These are phyloP conservation scores for Argya squamiceps DNA, from an alignment of 2,797 vertebrate species.

Conservation along the genomic window DNA sequence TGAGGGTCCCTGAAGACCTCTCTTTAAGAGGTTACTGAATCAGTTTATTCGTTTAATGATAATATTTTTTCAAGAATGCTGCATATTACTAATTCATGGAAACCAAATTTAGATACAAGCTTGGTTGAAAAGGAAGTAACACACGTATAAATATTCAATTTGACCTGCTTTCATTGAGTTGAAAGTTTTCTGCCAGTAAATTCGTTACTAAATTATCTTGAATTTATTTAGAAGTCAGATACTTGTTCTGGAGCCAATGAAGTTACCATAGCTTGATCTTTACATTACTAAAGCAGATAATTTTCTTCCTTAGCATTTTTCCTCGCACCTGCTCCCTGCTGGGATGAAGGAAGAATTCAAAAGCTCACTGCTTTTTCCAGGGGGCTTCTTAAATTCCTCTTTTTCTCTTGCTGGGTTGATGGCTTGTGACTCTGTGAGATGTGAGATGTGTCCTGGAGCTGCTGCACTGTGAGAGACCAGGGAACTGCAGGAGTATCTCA, in stretches of 20 bases:
- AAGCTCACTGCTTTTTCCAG: neutral
- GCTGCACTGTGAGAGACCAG: neutral
- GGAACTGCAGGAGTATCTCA: neutral
- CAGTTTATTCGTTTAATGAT: neutral
- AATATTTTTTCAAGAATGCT: neutral
- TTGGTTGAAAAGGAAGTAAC: neutral
- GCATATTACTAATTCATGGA: neutral
- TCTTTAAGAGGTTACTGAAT: neutral
- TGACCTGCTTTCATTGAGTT: neutral
- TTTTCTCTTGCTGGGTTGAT: neutral
- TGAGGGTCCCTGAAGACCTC: neutral
- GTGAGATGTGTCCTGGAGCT: neutral
- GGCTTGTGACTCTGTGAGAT: neutral
- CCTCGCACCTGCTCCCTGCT: neutral
- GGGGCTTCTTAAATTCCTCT: neutral
- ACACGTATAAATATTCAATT: neutral
- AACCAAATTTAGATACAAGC: neutral
- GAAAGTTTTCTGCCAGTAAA: neutral
- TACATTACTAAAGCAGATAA: neutral
- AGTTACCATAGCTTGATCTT: neutral
- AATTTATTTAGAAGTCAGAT: neutral
- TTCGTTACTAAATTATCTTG: neutral
- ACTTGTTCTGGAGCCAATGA: neutral
- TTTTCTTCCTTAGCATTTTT: neutral
- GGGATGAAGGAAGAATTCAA: neutral